Evolutionary conservation across 1,140 invertebrate genomes (phyloP).

Genomic region (Antheraea pernyi): DNA sequence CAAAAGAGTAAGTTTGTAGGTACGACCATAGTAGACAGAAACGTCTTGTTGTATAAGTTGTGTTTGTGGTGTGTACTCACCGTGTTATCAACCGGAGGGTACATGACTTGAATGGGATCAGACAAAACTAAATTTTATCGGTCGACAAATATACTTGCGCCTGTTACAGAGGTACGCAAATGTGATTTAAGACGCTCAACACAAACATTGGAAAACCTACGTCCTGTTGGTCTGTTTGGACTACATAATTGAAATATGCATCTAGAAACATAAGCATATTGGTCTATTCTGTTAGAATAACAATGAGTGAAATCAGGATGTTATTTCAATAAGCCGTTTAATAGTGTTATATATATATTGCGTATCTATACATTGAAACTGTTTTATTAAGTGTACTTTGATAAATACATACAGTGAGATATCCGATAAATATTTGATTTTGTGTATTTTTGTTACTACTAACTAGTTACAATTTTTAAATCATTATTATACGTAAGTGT

Average conservation of each 20-base stretch:
- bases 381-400: no score
- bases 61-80: constrained; percentile 49
- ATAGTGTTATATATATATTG: not conserved
- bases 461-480: no score
- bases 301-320: not conserved
- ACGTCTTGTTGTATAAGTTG: constrained; percentile 25
- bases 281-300: not conserved
- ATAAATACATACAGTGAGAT: no score
- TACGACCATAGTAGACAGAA: constrained; percentile 15
- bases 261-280: not conserved
- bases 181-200: constrained; percentile 72
- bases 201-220: constrained; percentile 64
- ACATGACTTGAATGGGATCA: constrained; percentile 71
- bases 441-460: no score
- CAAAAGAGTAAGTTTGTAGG: not conserved
- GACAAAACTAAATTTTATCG: constrained; percentile 69
- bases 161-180: constrained; percentile 61
- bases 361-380: no score
- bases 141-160: constrained; percentile 62
- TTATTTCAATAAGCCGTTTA: not conserved
- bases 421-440: no score
- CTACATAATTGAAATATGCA: not conserved
- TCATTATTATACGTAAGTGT: no score
- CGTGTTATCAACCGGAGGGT: constrained; percentile 41
- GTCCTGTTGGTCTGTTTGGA: constrained; percentile 52